Base-by-base conservation (phyloP, 2,113 vertebrate species). In the Sciurus niger region DNA sequence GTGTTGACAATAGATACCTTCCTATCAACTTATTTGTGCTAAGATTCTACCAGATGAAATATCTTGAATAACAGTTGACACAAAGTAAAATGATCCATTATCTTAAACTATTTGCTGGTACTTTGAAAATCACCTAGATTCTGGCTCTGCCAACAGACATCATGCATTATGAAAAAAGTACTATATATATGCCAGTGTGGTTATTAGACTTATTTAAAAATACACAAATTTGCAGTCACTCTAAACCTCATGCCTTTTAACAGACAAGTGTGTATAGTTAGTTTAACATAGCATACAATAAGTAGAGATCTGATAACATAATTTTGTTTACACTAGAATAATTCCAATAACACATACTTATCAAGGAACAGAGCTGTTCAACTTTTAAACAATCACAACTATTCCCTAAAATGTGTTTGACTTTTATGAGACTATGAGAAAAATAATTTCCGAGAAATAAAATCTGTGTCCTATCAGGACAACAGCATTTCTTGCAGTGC, bases 131-230 rank as follows among this genome's bases (percentile, higher is more conserved):
- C 22, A 86, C 3, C 6, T 6, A 73, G 13, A 74, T 34, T 13
- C 11, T 63, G 0, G 0, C 6, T 73, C 37, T 82, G 3, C 7
- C 73, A 43, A 51, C 4, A 1, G n/a, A 53, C 46, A 1, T 48
- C 32, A 58, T 28, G 51, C 8, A 60, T 4, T 46, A 0, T 84
- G 40, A 67, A 17, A 8, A 67, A 88, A 8, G 2, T 24, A 58
- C 13, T 89, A 3, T 53, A 72, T 43, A 53, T 76, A 55, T 25
- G 12, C 5, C 55, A 79, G 18, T 28, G 65, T 65, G 65, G 8
- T 80, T 90, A 73, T n/a, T 40, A 73, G 46, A 28, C 51, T 53
- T 82, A 88, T 67, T 88, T 43, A 84, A 53, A 46, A 88, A 74
- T 51, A 93, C 6, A 4, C 17, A 22, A 24, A 51, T 63, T 6